Evolutionary conservation across 2,888 invertebrate species (phyloP).

Genomic region (Orthonychiurus folsomi): DNA sequence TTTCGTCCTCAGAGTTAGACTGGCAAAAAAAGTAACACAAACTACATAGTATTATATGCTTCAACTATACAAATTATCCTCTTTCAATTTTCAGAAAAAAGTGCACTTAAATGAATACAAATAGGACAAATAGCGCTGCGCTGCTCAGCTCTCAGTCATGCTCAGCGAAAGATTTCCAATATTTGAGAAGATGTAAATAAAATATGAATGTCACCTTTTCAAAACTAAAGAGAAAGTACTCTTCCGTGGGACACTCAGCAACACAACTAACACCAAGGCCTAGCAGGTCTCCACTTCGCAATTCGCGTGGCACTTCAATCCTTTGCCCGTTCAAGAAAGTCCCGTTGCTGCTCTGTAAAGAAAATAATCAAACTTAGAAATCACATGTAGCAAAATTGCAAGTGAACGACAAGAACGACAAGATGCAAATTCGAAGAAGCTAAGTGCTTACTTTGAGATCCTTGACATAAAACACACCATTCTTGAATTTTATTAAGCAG

Average conservation of each 20-base stretch:
- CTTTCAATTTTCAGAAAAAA: no score
- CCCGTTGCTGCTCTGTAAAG: slow-evolving; percentile 28
- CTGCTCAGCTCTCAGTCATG: no score
- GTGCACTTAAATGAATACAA: no score
- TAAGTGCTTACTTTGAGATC: slow-evolving; percentile 1
- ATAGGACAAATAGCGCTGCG: no score
- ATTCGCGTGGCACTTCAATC: slow-evolving; percentile 18
- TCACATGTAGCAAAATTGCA: neutral
- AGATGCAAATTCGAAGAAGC: neutral
- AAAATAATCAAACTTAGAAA: neutral
- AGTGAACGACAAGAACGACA: neutral
- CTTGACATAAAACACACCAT: neutral
- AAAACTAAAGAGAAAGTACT: slow-evolving; percentile 25
- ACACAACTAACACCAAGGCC: slow-evolving; percentile 24
- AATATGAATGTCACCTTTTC: slow-evolving; percentile 14
- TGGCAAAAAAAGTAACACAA: neutral
- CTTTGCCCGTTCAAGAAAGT: slow-evolving; percentile 23
- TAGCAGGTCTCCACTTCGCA: slow-evolving; percentile 23
- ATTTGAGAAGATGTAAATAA: no score
- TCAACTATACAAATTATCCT: no score
- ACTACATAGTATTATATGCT: no score
- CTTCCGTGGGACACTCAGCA: neutral
- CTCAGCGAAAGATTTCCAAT: no score
- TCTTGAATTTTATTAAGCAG: neutral
- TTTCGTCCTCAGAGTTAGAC: neutral